phyloP scores from a whole-genome alignment of 2,888 invertebrate genomes.

The Flexamia atlantica region DNA sequence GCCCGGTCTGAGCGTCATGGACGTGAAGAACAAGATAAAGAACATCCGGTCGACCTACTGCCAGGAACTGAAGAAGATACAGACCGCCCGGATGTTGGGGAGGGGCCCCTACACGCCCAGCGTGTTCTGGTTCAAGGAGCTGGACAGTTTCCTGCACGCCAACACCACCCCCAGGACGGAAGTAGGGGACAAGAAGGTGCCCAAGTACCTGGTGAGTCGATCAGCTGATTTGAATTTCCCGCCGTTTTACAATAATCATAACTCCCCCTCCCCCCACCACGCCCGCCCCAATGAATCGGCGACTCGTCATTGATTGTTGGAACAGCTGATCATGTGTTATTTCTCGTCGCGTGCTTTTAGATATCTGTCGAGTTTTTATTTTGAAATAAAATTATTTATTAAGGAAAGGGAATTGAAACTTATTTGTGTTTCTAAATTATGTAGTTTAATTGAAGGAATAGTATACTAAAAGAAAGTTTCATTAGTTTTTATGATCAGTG shows the following conservation, averaged over 20 bases:
- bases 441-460: too few species aligned
- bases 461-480: too few species aligned
- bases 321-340: too few species aligned
- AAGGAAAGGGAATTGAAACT: too few species aligned
- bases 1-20: slow-evolving; percentile 58
- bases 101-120: slow-evolving; percentile 49
- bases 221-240: slow-evolving; percentile 55
- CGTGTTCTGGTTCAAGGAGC: slow-evolving; percentile 61
- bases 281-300: slow-evolving; percentile 3
- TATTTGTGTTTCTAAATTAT: too few species aligned
- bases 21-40: slow-evolving; percentile 65
- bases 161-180: slow-evolving; percentile 54
- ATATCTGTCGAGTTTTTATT: too few species aligned
- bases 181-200: slow-evolving; percentile 49
- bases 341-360: too few species aligned
- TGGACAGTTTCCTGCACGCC: slow-evolving; percentile 58
- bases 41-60: slow-evolving; percentile 63
- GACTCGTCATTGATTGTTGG: not conserved
- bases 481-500: too few species aligned
- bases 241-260: slow-evolving; percentile 52
- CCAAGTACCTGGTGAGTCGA: slow-evolving; percentile 61
- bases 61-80: slow-evolving; percentile 64
- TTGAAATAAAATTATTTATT: too few species aligned
- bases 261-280: slow-evolving; percentile 12
- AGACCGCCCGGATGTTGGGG: slow-evolving; percentile 55